phyloP scores from a whole-genome alignment of 1,140 invertebrate species.

The Phthorimaea operculella region DNA sequence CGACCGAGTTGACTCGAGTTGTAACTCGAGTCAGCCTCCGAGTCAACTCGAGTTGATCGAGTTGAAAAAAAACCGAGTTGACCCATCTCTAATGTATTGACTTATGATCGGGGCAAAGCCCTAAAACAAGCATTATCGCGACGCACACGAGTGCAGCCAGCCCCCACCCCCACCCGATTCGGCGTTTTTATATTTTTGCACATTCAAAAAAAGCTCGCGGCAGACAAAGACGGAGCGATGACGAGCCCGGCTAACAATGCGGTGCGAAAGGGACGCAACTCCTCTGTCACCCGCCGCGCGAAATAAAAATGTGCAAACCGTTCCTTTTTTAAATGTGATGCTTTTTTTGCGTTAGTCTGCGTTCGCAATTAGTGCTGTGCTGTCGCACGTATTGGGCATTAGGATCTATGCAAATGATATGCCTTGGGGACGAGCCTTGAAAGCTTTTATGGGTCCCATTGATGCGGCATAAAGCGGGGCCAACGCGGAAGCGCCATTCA shows the following conservation, averaged over 20 bases:
- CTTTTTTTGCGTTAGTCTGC: slow-evolving; percentile 66
- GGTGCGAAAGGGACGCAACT: slow-evolving; percentile 51
- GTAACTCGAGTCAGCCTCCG: too few relatives aligned
- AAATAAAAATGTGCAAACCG: slow-evolving; percentile 67
- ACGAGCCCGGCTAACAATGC: slow-evolving; percentile 54
- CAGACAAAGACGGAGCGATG: slow-evolving; percentile 67
- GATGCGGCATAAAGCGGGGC: slow-evolving; percentile 14
- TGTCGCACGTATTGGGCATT: slow-evolving; percentile 47
- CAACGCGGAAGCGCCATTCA: slow-evolving; percentile 38
- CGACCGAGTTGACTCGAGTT: too few relatives aligned
- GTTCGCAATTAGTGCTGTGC: slow-evolving; percentile 66
- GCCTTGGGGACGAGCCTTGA: slow-evolving; percentile 19
- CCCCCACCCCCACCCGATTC: slow-evolving; percentile 43
- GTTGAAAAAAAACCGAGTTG: too few relatives aligned
- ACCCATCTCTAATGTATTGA: slow-evolving; percentile 51
- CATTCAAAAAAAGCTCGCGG: slow-evolving; percentile 61
- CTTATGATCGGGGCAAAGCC: slow-evolving; percentile 61
- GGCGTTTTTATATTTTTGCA: slow-evolving; percentile 67
- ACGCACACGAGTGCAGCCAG: slow-evolving; percentile 51
- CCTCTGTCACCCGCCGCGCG: slow-evolving; percentile 50
- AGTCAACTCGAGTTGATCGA: too few relatives aligned
- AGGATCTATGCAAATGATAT: slow-evolving; percentile 54
- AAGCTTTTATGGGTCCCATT: slow-evolving; percentile 33
- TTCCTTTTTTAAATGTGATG: slow-evolving; percentile 64
- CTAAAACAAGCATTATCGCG: slow-evolving; percentile 59